Percentiles rank a stretch among this genome's conserved stretches.
Evolutionary conservation across 2,797 vertebrate genomes (phyloP).

Genomic region (Nyctalus aviator): DNA sequence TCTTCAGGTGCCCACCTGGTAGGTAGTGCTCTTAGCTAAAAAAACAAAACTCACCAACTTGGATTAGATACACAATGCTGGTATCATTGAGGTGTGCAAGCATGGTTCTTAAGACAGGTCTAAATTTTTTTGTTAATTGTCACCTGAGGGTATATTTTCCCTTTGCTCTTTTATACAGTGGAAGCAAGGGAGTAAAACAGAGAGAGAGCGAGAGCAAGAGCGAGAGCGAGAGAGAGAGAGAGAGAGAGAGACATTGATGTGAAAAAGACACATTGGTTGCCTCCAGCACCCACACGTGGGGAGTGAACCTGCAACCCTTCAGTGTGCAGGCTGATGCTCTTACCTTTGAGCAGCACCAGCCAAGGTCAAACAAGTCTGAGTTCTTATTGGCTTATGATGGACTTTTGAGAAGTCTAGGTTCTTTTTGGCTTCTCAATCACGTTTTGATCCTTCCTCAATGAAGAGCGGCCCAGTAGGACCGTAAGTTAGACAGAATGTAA

Average conservation of each 20-base stretch:
- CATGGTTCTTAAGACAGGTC: background rate
- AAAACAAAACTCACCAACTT: too few species aligned
- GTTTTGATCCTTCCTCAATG: background rate
- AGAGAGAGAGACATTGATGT: too few species aligned
- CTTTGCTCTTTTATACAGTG: too few species aligned
- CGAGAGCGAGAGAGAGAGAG: too few species aligned
- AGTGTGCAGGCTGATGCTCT: too few species aligned
- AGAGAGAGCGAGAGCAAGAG: too few species aligned
- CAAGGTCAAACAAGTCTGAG: background rate
- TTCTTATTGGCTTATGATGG: background rate
- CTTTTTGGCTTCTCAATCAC: background rate
- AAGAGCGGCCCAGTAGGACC: background rate
- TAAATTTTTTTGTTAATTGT: background rate
- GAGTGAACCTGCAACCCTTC: too few species aligned
- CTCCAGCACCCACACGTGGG: too few species aligned
- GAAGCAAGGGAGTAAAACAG: too few species aligned
- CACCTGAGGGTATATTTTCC: too few species aligned
- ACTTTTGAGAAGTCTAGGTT: background rate
- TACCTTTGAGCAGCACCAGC: too few species aligned
- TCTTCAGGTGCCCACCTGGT: background rate
- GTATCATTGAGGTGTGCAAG: background rate
- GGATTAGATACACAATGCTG: background rate
- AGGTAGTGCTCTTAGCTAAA: background rate
- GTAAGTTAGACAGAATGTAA: background rate
- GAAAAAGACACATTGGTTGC: too few species aligned